Evolutionary conservation across 2,113 vertebrate species (phyloP), one percentile per base, ranked within the genome.

Genomic region (Oryzias javanicus): DNA sequence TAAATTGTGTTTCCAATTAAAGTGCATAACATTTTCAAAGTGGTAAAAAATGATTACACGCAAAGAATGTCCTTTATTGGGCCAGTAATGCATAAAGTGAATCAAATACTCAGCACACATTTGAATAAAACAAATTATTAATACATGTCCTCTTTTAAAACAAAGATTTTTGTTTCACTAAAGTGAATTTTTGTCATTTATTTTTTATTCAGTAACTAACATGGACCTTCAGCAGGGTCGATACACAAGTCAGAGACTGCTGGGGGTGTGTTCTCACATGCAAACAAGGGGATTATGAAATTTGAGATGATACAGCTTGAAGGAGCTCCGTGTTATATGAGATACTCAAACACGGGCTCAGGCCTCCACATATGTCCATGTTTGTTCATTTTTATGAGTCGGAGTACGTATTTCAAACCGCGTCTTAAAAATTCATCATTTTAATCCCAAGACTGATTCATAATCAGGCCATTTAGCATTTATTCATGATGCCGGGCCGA

Each of bases 241-340:
- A 50, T 10, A 3, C 18, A 22, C 14, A 18, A 54, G 55, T 44
- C 59, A 67, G 22, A 19, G 41, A 62, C 40, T 47, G 55, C 25
- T 4, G 7, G 48, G 44, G 66, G 29, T 71, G 77, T 84, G 83
- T 75, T 76, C 73, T 52, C 27, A 82, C 83, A 84, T 87, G 67
- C 73, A 67, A 60, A 69, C 62, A 71, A 64, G 18, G 42, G 79
- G 78, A 88, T 87, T 85, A 85, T 56, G 42, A 73, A 63, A 69
- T 71, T 60, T 66, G 63, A 78, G 66, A 71, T 14, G 69, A 67
- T 72, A 17, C 4, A 15, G 63, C 45, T 79, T 48, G 70, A 60
- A 67, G 72, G 74, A 68, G 45, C 42, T 6, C 15, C 14, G 16
- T 55, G 35, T 55, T 17, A 62, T 61, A 71, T 40, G 18, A 59